Conservation (phyloP, 2,888 invertebrate species). For the Aleiodes leptofemur region DNA sequence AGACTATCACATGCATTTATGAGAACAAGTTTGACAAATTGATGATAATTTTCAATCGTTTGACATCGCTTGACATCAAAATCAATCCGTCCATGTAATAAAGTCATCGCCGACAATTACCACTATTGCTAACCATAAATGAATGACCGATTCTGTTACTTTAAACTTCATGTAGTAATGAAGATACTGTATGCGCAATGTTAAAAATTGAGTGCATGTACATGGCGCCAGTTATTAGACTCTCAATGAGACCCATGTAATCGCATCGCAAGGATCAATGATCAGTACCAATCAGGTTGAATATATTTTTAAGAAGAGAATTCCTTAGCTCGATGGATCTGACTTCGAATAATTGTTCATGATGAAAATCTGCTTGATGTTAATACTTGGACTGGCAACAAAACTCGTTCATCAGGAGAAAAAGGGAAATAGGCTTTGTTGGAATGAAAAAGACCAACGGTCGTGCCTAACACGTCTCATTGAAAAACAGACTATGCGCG, state of each 20-base stretch:
- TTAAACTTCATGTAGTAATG: neutral
- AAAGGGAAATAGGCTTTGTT: neutral
- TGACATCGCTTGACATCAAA: constrained; percentile 73
- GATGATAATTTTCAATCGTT: constrained; percentile 71
- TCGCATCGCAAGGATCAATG: neutral
- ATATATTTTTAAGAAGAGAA: neutral
- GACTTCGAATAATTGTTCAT: neutral
- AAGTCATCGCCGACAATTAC: constrained; percentile 72
- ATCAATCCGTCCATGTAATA: constrained; percentile 73
- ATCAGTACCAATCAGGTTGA: neutral
- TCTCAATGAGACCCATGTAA: neutral
- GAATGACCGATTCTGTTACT: constrained; percentile 66
- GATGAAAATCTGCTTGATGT: neutral
- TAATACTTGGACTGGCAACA: neutral
- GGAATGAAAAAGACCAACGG: constrained; percentile 41
- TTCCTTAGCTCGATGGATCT: neutral
- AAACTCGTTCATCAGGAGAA: neutral
- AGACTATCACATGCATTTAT: constrained; percentile 47
- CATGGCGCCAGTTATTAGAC: constrained; percentile 17
- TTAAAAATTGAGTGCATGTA: neutral
- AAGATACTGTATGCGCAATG: constrained; percentile 3
- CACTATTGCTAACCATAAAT: constrained; percentile 67
- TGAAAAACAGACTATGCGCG: constrained; percentile 27
- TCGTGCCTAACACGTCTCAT: constrained; percentile 24
- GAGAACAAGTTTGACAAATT: constrained; percentile 64